Percentiles rank a stretch among this genome's conserved stretches.
Conservation (phyloP, 2,113 vertebrate species). For the Pluvialis apricaria region DNA sequence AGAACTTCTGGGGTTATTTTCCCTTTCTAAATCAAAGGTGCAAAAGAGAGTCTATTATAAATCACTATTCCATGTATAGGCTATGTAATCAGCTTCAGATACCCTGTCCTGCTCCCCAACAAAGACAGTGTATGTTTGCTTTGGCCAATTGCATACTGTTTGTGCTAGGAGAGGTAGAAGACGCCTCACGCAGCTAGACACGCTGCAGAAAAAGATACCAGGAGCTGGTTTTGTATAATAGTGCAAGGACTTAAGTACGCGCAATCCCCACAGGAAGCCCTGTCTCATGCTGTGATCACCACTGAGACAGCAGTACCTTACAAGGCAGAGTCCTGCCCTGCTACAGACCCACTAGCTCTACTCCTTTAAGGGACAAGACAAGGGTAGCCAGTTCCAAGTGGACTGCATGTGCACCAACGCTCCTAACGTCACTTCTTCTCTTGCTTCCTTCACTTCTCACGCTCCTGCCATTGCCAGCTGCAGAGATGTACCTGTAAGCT, state of each 20-base stretch:
- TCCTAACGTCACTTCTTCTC: neutral
- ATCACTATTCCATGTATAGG: neutral
- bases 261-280: neutral
- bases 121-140: neutral
- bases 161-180: slow-evolving; percentile 4
- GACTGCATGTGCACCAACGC: neutral
- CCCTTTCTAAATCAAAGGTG: neutral
- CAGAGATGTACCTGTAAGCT: neutral
- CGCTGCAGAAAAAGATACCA: neutral
- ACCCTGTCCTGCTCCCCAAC: neutral
- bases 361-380: neutral
- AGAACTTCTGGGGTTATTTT: neutral
- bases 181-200: neutral
- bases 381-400: neutral
- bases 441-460: neutral
- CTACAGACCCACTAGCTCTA: neutral
- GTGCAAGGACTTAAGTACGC: neutral
- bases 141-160: slow-evolving; percentile 12
- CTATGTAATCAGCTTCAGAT: neutral
- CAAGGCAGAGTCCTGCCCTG: neutral
- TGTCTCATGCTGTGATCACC: neutral
- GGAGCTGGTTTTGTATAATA: neutral
- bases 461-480: neutral
- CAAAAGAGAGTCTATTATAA: neutral
- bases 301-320: neutral